These are phyloP conservation scores for Apteryx mantelli DNA, from an alignment of 2,113 vertebrate species.

Conservation along the genomic window DNA sequence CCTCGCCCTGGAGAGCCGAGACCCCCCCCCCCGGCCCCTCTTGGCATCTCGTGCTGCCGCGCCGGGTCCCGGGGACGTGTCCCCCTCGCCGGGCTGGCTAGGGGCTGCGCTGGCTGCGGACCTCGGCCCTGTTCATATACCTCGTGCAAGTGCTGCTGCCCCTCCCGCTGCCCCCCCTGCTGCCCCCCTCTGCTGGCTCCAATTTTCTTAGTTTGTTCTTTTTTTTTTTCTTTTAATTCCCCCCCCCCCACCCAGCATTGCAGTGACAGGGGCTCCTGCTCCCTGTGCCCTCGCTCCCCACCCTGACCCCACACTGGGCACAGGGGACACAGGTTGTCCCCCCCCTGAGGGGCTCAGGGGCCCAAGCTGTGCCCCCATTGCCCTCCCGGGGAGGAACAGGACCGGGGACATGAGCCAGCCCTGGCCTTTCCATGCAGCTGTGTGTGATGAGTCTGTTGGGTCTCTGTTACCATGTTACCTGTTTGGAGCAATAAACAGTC, in stretches of 20 bases:
- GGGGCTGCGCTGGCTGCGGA: conserved; percentile 17
- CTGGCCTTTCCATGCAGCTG: neutral
- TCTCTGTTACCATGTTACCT: neutral
- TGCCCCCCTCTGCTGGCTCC: neutral
- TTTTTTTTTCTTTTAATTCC: neutral
- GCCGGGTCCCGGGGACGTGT: neutral
- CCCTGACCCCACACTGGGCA: neutral
- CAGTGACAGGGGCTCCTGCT: accelerated
- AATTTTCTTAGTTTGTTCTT: neutral
- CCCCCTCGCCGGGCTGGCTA: accelerated
- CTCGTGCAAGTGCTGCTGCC: neutral
- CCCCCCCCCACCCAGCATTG: accelerated
- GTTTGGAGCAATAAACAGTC: neutral
- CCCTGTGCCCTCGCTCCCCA: neutral
- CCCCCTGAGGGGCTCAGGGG: accelerated
- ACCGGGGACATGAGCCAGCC: accelerated
- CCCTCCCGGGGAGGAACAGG: neutral
- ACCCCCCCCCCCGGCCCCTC: neutral
- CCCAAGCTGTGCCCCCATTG: too few species aligned
- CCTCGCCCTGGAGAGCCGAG: too few species aligned
- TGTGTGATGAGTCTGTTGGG: neutral
- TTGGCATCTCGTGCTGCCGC: neutral
- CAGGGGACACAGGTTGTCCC: neutral
- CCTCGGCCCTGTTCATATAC: conserved; percentile 37
- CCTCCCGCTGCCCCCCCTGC: neutral